phyloP scores from a whole-genome alignment of 2,888 invertebrate species.

The Pyralis farinalis region DNA sequence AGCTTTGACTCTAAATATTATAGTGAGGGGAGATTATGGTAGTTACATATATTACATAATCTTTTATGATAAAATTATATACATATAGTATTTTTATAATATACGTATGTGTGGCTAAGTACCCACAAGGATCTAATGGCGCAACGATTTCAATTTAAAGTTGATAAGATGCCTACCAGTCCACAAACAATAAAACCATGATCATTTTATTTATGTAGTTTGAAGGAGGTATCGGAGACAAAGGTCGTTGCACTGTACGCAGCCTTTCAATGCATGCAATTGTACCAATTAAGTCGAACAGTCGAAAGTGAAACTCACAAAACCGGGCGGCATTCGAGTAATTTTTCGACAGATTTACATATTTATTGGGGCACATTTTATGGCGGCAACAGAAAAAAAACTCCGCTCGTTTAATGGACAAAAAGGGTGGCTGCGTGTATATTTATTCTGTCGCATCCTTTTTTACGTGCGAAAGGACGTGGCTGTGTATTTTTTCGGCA shows the following conservation, averaged over 20 bases:
- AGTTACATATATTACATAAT: too few relatives aligned
- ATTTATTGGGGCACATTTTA: constrained; percentile 81
- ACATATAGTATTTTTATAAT: too few relatives aligned
- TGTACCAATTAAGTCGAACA: constrained; percentile 68
- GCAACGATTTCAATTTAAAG: too few relatives aligned
- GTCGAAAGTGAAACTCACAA: constrained; percentile 74
- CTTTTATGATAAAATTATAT: too few relatives aligned
- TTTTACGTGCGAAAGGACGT: constrained; percentile 76
- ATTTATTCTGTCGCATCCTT: constrained; percentile 81
- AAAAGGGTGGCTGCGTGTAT: constrained; percentile 78
- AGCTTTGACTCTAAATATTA: too few relatives aligned
- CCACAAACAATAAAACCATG: too few relatives aligned
- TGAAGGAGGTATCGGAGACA: constrained; percentile 25
- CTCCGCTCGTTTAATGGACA: constrained; percentile 76
- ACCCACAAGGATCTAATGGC: too few relatives aligned
- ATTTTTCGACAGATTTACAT: constrained; percentile 75
- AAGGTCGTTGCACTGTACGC: constrained; percentile 52
- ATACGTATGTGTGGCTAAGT: too few relatives aligned
- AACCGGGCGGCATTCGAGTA: constrained; percentile 44
- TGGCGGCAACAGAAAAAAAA: constrained; percentile 71
- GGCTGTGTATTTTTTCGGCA: constrained; percentile 67
- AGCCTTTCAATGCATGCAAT: constrained; percentile 48
- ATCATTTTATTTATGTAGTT: neutral
- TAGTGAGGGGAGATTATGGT: too few relatives aligned
- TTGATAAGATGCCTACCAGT: too few relatives aligned